phyloP scores from a whole-genome alignment of 1,140 invertebrate genomes.

The Drosophila biarmipes region DNA sequence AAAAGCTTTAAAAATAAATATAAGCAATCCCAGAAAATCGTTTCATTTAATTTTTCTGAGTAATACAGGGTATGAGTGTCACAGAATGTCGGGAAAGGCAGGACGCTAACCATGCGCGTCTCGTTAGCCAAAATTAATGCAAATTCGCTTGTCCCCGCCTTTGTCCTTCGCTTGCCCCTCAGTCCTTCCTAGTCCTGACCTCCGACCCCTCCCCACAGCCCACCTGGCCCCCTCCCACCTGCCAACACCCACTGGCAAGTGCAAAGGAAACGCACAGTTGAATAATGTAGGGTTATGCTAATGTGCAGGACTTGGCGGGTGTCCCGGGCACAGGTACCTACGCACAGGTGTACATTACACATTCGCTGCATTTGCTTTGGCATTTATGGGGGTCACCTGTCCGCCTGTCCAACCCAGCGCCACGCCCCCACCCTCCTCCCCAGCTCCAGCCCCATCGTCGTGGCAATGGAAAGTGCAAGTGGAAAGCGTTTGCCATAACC shows the following conservation, averaged over 20 bases:
- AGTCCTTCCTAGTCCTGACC: not conserved
- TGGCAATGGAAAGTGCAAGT: slow-evolving; percentile 33
- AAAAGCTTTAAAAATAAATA: too few relatives aligned
- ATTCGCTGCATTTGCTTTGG: slow-evolving; percentile 31
- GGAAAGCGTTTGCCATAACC: slow-evolving; percentile 44
- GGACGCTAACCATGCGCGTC: slow-evolving; percentile 49
- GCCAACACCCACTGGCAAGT: slow-evolving; percentile 13
- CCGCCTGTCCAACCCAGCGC: not conserved
- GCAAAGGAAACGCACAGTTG: slow-evolving; percentile 61
- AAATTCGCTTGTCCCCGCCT: slow-evolving; percentile 42
- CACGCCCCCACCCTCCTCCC: not conserved
- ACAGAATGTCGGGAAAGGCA: not conserved
- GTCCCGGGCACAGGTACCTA: not conserved
- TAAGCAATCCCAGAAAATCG: not conserved
- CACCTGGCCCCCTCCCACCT: not conserved
- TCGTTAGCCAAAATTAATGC: slow-evolving; percentile 68
- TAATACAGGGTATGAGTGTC: not conserved
- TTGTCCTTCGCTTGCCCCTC: not conserved
- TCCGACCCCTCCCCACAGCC: not conserved
- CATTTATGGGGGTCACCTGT: slow-evolving; percentile 30
- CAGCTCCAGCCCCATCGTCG: too few relatives aligned
- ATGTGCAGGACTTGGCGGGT: slow-evolving; percentile 2
- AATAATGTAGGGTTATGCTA: slow-evolving; percentile 79
- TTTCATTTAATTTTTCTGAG: not conserved
- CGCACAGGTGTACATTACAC: slow-evolving; percentile 52